phyloP scores from a whole-genome alignment of 2,113 vertebrate species.

The Xiphias gladius region DNA sequence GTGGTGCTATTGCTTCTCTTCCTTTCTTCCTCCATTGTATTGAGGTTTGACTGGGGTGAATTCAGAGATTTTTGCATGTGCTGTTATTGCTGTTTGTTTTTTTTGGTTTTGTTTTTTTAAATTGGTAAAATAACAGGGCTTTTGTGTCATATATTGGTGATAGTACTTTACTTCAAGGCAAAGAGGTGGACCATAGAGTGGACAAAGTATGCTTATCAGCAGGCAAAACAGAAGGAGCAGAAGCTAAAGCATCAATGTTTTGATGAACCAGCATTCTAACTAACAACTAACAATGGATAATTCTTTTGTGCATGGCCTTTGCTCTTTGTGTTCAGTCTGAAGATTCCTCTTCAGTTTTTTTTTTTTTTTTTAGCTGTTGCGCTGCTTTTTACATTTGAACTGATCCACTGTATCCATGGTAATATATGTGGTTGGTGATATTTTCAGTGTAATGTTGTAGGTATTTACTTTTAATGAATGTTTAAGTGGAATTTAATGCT shows the following conservation, averaged over 20 bases:
- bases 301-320: conserved; percentile 72
- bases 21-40: conserved; percentile 2
- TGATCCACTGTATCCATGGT: conserved; percentile 71
- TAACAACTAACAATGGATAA: conserved; percentile 54
- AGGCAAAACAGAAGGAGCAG: conserved; percentile 22
- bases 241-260: conserved; percentile 43
- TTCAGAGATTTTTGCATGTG: conserved; percentile 44
- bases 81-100: background rate
- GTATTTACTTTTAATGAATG: conserved; percentile 54
- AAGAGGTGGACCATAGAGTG: conserved; percentile 14
- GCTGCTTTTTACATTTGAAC: conserved; percentile 61
- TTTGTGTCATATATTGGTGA: conserved; percentile 31
- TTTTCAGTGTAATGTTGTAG: conserved; percentile 74
- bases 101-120: background rate
- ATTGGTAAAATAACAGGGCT: conserved; percentile 53
- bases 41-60: conserved; percentile 31
- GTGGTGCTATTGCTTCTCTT: conserved; percentile 58
- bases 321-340: conserved; percentile 60
- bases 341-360: conserved; percentile 54
- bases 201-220: conserved; percentile 17
- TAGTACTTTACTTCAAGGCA: conserved; percentile 10
- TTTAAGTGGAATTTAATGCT: conserved; percentile 64
- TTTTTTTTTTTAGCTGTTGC: conserved; percentile 49
- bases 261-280: conserved; percentile 67
- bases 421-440: conserved; percentile 79